Evolutionary conservation across 2,113 vertebrate species (phyloP).

Genomic region (Chlorodrepanis virens): DNA sequence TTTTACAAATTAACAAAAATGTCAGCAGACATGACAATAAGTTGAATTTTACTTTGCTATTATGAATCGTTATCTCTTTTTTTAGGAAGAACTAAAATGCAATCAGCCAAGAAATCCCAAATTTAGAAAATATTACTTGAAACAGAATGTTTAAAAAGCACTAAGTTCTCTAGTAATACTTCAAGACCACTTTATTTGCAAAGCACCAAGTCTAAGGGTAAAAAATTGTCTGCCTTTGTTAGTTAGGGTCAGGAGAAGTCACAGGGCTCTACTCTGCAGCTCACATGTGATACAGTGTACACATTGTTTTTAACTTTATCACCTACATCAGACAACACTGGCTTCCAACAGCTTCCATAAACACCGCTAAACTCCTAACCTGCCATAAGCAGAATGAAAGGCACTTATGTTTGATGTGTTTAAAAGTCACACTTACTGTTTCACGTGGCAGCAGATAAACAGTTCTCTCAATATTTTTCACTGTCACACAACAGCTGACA

Average conservation of each 20-base stretch:
- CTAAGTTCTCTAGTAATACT: not conserved
- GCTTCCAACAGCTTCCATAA: not conserved
- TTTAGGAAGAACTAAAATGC: not conserved
- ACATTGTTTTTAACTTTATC: not conserved
- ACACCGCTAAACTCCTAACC: not conserved
- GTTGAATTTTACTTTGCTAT: not conserved
- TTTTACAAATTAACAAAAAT: not conserved
- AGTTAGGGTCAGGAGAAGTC: not conserved
- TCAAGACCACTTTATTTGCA: not conserved
- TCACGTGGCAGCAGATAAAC: slow-evolving; percentile 92
- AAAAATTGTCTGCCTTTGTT: not conserved
- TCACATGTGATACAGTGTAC: not conserved
- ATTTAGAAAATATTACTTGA: not conserved
- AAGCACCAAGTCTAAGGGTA: not conserved
- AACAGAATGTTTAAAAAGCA: not conserved
- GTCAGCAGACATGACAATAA: not conserved
- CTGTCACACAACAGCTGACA: slow-evolving; percentile 92
- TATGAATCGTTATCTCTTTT: not conserved
- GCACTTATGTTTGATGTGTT: slow-evolving; percentile 16
- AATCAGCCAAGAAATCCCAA: not conserved
- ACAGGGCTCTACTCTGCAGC: not conserved
- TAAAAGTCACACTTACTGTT: slow-evolving; percentile 74
- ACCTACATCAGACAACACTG: not conserved
- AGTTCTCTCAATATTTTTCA: slow-evolving; percentile 93
- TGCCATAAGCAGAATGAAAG: slow-evolving; percentile 30